These are phyloP conservation scores for Bombus huntii DNA, from an alignment of 1,140 invertebrate genomes.

Conservation along the genomic window DNA sequence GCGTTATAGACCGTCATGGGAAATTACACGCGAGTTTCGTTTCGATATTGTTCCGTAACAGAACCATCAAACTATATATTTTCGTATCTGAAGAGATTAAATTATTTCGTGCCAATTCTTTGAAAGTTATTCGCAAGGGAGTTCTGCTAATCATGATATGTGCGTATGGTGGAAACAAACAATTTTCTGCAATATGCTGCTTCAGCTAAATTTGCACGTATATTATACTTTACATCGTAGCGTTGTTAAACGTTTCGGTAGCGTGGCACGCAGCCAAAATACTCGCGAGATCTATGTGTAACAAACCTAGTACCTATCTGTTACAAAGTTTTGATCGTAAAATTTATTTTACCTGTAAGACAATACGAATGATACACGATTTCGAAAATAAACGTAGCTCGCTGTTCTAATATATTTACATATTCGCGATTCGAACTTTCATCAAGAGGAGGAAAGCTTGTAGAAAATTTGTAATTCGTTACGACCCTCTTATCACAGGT, in stretches of 20 bases:
- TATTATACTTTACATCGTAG: constrained; percentile 2
- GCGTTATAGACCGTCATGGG: too few species aligned
- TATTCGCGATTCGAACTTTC: background rate
- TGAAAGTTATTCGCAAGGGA: background rate
- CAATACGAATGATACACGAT: background rate
- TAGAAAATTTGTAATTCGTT: background rate
- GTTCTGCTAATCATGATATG: background rate
- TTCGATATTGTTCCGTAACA: too few species aligned
- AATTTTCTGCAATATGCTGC: background rate
- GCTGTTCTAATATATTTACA: background rate
- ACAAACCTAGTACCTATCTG: background rate
- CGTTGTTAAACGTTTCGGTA: background rate
- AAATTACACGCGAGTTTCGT: too few species aligned
- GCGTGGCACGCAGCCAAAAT: background rate
- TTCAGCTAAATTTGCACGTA: background rate
- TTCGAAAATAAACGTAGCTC: background rate
- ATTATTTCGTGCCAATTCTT: background rate
- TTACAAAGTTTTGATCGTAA: constrained; percentile 3
- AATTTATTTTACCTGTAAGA: background rate
- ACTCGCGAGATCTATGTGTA: background rate
- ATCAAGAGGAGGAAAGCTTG: background rate
- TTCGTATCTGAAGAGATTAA: background rate
- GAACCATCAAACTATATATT: background rate
- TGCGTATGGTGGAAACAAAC: background rate
- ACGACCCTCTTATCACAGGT: too few species aligned